phyloP scores from a whole-genome alignment of 1,140 invertebrate species.

The Vanessa atalanta region DNA sequence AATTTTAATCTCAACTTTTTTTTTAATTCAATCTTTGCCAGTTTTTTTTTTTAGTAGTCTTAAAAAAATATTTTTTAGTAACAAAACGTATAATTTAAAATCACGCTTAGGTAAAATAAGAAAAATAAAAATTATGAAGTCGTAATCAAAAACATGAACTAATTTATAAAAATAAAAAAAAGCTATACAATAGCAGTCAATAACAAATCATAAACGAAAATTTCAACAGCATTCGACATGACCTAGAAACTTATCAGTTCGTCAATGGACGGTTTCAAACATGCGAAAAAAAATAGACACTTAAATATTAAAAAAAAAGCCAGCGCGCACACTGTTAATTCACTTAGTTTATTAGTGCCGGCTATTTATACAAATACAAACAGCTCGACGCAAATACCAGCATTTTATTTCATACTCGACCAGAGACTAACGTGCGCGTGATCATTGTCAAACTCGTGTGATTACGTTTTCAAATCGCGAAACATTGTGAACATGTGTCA shows the following conservation, averaged over 20 bases:
- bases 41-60: no score
- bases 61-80: no score
- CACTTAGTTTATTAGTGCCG: slow-evolving; percentile 44
- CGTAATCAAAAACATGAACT: no score
- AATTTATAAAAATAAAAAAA: no score
- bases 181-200: no score
- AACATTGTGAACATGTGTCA: slow-evolving; percentile 7
- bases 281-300: neutral
- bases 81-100: no score
- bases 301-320: slow-evolving; percentile 1
- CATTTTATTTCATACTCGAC: slow-evolving; percentile 45
- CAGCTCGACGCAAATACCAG: slow-evolving; percentile 34
- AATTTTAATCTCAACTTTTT: no score
- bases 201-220: no score
- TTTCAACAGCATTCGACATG: neutral
- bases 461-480: neutral
- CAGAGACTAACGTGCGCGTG: slow-evolving; percentile 41
- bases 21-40: no score
- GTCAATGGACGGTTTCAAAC: neutral
- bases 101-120: no score
- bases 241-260: slow-evolving; percentile 5
- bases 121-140: no score
- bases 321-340: slow-evolving; percentile 45
- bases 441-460: slow-evolving; percentile 5
- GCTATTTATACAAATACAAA: slow-evolving; percentile 64